These are phyloP conservation scores for Thoracochromis brauschi DNA, from an alignment of 2,113 vertebrate species.

Conservation along the genomic window DNA sequence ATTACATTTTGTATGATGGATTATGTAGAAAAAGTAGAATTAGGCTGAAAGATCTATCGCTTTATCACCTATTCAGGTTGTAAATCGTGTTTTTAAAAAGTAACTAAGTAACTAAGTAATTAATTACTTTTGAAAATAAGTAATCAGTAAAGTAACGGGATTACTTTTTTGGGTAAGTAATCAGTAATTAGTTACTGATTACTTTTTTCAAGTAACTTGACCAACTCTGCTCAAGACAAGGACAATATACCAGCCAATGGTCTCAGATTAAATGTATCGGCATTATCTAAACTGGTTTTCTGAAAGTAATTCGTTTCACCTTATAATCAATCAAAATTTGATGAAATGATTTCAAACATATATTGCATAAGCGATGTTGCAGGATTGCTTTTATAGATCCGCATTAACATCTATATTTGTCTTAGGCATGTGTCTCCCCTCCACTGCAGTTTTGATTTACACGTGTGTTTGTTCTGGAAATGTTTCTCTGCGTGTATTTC, in stretches of 20 bases:
- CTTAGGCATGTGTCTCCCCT: background rate
- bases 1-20: too few species aligned
- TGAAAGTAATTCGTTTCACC: background rate
- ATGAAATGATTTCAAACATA: background rate
- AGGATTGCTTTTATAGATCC: background rate
- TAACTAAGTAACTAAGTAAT: too few species aligned
- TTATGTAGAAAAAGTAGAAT: too few species aligned
- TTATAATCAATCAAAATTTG: background rate
- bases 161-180: too few species aligned
- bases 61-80: too few species aligned
- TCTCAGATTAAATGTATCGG: background rate
- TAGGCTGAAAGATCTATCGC: rapidly evolving
- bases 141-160: too few species aligned
- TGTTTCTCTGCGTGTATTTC: background rate
- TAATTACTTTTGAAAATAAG: too few species aligned
- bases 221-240: background rate
- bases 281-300: background rate
- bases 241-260: background rate
- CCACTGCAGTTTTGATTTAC: background rate
- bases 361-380: background rate
- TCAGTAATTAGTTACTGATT: too few species aligned
- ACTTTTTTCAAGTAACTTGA: too few species aligned
- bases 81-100: too few species aligned
- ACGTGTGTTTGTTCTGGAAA: background rate
- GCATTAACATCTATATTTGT: background rate